phyloP scores from a whole-genome alignment of 1,140 invertebrate genomes.

The Brachionus manjavacas region DNA sequence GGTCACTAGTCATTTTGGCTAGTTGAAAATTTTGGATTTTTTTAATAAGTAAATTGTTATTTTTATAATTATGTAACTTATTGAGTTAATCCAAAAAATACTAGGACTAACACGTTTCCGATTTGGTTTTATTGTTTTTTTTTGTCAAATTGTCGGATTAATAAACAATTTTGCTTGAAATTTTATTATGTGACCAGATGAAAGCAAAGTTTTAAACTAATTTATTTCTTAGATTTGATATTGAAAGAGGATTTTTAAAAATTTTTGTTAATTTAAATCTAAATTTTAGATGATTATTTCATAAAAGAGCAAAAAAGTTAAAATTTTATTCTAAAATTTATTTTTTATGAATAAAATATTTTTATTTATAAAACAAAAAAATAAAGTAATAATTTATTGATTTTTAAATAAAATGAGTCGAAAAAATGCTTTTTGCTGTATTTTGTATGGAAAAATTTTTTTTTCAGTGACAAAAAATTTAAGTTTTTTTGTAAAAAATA shows the following conservation, averaged over 20 bases:
- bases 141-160: background rate
- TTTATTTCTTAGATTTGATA: background rate
- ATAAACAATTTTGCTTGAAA: background rate
- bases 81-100: background rate
- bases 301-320: no score
- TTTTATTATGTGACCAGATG: background rate
- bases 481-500: no score
- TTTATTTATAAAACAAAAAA: no score
- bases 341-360: no score
- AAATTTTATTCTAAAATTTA: no score
- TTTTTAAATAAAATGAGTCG: no score
- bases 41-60: background rate
- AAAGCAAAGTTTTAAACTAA: background rate
- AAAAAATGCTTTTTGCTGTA: no score
- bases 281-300: background rate
- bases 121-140: background rate
- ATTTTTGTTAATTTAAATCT: slow-evolving; percentile 1
- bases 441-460: no score
- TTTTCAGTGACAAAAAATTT: background rate
- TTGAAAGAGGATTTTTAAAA: background rate
- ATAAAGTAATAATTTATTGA: no score
- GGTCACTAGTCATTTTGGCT: slow-evolving; percentile 16
- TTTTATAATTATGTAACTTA: background rate
- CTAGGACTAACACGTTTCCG: background rate
- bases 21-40: background rate